Conservation (phyloP, 2,888 invertebrate species). For the Melikaiella ostensackeni region DNA sequence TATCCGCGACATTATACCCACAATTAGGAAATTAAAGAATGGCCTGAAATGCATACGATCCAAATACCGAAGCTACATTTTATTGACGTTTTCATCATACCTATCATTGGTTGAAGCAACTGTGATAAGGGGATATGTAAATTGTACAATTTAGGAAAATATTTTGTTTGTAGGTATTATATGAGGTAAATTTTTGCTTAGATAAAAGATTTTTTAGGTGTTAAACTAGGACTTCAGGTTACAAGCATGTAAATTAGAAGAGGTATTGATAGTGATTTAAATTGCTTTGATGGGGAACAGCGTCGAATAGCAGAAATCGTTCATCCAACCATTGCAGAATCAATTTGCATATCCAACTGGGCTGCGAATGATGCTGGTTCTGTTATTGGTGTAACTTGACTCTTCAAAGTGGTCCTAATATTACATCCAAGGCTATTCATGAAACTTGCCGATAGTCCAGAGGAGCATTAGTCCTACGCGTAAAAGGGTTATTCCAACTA, state of each 20-base stretch:
- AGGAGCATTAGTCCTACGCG: slow-evolving; percentile 56
- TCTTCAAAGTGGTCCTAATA: slow-evolving; percentile 64
- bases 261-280: slow-evolving; percentile 13
- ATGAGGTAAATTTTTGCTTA: too few species aligned
- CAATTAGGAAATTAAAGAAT: too few species aligned
- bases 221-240: not conserved
- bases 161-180: too few species aligned
- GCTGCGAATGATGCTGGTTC: slow-evolving; percentile 56
- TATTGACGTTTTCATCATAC: too few species aligned
- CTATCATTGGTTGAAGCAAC: too few species aligned
- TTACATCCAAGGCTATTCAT: slow-evolving; percentile 60
- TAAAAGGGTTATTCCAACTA: slow-evolving; percentile 37
- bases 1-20: too few species aligned
- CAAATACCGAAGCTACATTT: too few species aligned
- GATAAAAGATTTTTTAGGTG: too few species aligned
- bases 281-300: slow-evolving; percentile 4
- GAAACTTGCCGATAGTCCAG: slow-evolving; percentile 57
- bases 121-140: too few species aligned
- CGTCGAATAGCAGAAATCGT: slow-evolving; percentile 48
- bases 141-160: too few species aligned
- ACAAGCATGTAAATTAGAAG: not conserved
- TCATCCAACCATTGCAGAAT: slow-evolving; percentile 61
- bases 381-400: slow-evolving; percentile 66
- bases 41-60: too few species aligned
- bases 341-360: slow-evolving; percentile 66